Conservation (phyloP, 2,888 invertebrate genomes). For the Oscheius onirici region DNA sequence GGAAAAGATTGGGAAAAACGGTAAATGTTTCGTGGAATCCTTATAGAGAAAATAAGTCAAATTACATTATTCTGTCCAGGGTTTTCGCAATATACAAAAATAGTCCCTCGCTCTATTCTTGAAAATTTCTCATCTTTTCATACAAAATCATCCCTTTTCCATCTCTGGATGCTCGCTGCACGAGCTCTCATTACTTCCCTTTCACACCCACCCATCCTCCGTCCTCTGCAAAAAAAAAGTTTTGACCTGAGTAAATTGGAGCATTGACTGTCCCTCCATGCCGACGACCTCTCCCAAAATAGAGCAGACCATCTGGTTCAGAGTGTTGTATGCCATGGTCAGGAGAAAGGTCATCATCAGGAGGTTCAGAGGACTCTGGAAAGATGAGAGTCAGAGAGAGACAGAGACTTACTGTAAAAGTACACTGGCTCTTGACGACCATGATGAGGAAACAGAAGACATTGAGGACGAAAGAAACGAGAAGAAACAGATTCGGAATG, state of each 20-base stretch:
- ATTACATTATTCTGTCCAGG: too few relatives aligned
- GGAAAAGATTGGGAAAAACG: too few relatives aligned
- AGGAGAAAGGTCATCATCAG: constrained; percentile 13
- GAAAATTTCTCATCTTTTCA: too few relatives aligned
- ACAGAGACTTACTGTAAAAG: constrained; percentile 8
- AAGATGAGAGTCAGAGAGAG: background rate
- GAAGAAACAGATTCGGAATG: constrained; percentile 6
- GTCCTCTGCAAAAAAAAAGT: background rate
- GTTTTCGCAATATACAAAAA: too few relatives aligned
- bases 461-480: background rate
- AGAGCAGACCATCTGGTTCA: constrained; percentile 12
- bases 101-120: too few relatives aligned
- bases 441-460: constrained; percentile 1
- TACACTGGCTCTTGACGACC: constrained; percentile 7
- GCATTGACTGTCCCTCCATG: background rate
- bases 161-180: too few relatives aligned
- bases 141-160: too few relatives aligned
- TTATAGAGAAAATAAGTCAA: too few relatives aligned
- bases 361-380: constrained; percentile 10
- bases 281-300: constrained; percentile 3
- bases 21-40: too few relatives aligned
- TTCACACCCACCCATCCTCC: background rate
- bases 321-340: background rate
- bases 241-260: constrained; percentile 6
- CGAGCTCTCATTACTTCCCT: too few relatives aligned